Evolutionary conservation across 2,113 vertebrate genomes (phyloP), one percentile per base, ranked within the genome.

Genomic region (Sminthopsis crassicaudata): DNA sequence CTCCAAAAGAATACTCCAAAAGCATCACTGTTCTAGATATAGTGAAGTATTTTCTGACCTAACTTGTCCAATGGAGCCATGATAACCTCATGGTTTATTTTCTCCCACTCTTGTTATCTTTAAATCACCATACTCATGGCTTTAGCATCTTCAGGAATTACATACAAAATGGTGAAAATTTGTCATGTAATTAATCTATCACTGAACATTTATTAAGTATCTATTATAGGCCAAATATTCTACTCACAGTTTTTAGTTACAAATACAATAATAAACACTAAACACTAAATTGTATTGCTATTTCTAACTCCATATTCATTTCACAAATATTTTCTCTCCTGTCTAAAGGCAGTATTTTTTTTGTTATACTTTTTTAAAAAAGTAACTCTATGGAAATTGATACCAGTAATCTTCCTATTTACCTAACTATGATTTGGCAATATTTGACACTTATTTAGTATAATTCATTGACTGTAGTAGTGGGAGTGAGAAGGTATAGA

Each of bases 91-190:
- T 91, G 90, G 88, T 51, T 46, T 26, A 51, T 84, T 96, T 94
- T 50, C 90, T 90, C 50, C 89, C 50, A 46, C 46, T 54, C 51
- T 42, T 93, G 0, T 42, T n/a, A 67, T 14, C 30, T 90, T 93
- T 57, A 26, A 76, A 95, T 5, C 90, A 42, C 26, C 53, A 1
- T 92, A 92, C 91, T 94, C 88, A 3, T 26, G 89, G 12, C 55
- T n/a, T n/a, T 90, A 84, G 53, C 50, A 90, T 93, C 60, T 93
- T 14, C 46, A 93, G 26, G 8, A 10, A 90, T 92, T n/a, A 90
- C 22, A 89, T 55, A 52, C 50, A 92, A 96, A 91, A 91, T 52
- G 67, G 8, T 55, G 89, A 91, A 91, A 24, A 84, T 93, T 92
- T 88, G 91, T 93, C 93, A 46, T 57, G 36, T 76, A 16, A 93